A percentile compares a stretch with the other conserved stretches of the same genome.
These are phyloP conservation scores for Coregonus clupeaformis DNA, from an alignment of 2,113 vertebrate genomes.

Conservation along the genomic window DNA sequence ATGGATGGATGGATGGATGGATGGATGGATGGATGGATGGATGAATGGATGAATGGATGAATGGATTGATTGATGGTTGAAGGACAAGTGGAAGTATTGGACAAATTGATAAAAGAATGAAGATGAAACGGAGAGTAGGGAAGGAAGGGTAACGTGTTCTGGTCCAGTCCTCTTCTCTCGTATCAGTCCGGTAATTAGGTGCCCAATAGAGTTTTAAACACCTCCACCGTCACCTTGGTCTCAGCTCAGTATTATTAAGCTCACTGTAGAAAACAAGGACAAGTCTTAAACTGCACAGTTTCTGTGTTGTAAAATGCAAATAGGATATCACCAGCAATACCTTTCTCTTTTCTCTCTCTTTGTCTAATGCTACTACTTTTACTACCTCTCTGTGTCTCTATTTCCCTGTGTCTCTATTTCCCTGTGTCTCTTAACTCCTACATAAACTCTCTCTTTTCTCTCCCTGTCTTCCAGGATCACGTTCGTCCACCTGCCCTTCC, in stretches of 20 bases:
- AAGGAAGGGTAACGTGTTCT: too few relatives aligned
- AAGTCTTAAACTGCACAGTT: neutral
- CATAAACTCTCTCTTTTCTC: neutral
- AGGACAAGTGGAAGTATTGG: neutral
- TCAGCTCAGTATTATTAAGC: too few relatives aligned
- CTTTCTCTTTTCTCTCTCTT: conserved; percentile 1
- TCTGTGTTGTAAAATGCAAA: neutral
- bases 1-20: neutral
- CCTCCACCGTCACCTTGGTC: too few relatives aligned
- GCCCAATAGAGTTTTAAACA: too few relatives aligned
- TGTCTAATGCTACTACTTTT: neutral
- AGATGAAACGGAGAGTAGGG: too few relatives aligned
- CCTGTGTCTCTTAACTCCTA: neutral
- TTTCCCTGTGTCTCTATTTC: neutral
- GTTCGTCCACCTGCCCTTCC: conserved; percentile 79
- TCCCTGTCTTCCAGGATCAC: neutral
- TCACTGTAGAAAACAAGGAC: too few relatives aligned
- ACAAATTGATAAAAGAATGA: neutral
- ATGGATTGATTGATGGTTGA: neutral
- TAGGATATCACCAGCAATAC: too few relatives aligned
- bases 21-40: neutral
- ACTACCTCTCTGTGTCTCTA: neutral
- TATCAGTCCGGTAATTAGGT: too few relatives aligned
- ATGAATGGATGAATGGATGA: too few relatives aligned
- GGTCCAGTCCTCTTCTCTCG: too few relatives aligned